Conservation (phyloP, 2,888 invertebrate species). For the Aplocera efformata region DNA sequence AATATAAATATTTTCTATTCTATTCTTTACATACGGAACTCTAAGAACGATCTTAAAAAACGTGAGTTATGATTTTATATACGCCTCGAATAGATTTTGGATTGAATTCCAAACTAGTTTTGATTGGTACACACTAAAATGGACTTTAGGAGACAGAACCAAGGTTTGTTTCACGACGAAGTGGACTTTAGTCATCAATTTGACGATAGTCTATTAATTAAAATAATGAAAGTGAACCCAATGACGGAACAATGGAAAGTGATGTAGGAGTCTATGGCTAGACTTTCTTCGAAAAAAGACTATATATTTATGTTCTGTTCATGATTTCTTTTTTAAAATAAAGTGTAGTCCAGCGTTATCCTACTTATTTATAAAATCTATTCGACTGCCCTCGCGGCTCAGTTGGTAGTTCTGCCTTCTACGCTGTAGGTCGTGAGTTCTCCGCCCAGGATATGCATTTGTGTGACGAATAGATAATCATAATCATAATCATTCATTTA, state of each 20-base stretch:
- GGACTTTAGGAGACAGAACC: constrained; percentile 1
- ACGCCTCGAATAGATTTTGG: constrained; percentile 1
- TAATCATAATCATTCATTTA: too few relatives aligned
- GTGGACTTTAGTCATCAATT: constrained; percentile 2
- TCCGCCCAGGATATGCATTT: too few relatives aligned
- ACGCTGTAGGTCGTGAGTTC: too few relatives aligned
- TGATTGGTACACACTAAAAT: neutral
- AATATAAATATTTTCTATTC: too few relatives aligned
- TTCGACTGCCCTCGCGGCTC: too few relatives aligned
- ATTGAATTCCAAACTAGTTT: neutral
- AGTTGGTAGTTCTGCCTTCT: too few relatives aligned
- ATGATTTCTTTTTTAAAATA: too few relatives aligned
- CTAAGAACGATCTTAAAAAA: constrained; percentile 1
- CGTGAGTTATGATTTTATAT: constrained; percentile 5
- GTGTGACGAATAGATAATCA: too few relatives aligned
- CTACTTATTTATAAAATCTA: too few relatives aligned
- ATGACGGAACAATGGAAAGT: constrained; percentile 14
- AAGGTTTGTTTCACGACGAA: constrained; percentile 6
- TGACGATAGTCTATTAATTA: constrained; percentile 8
- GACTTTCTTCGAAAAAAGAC: constrained; percentile 3
- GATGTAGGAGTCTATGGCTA: constrained; percentile 1
- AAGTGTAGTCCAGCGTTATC: too few relatives aligned
- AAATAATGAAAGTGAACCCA: constrained; percentile 16
- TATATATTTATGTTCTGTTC: too few relatives aligned
- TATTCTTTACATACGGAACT: too few relatives aligned